Conservation (phyloP, 2,888 invertebrate species). For the Heliconius cydno region DNA sequence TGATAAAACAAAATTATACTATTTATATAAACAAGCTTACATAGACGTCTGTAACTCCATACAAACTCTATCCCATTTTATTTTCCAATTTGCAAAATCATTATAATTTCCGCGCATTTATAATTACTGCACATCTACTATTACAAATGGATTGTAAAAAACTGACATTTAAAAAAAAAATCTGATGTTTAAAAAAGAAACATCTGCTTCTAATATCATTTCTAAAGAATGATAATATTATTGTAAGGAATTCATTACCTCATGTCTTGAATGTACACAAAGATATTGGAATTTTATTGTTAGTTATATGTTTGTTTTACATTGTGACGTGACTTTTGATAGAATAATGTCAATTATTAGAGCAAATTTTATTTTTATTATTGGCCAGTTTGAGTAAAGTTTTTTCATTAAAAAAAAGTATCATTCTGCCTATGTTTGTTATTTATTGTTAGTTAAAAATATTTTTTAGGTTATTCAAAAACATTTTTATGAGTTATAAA, state of each 20-base stretch:
- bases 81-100: conserved; percentile 69
- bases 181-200: neutral
- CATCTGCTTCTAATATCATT: conserved; percentile 35
- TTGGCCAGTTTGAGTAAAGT: conserved; percentile 2
- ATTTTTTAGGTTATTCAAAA: no score
- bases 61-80: conserved; percentile 69
- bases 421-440: neutral
- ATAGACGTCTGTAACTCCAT: conserved; percentile 61
- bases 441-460: neutral
- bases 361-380: neutral
- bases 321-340: conserved; percentile 26
- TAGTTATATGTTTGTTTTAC: neutral
- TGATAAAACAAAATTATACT: neutral
- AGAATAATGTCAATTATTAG: conserved; percentile 26
- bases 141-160: conserved; percentile 5
- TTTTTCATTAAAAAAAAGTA: neutral
- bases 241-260: conserved; percentile 50
- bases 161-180: conserved; percentile 12
- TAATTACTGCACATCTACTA: conserved; percentile 35
- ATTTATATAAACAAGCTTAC: conserved; percentile 55
- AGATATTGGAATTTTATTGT: conserved; percentile 19
- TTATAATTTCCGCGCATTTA: conserved; percentile 55
- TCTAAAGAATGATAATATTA: conserved; percentile 46
- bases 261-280: conserved; percentile 35
- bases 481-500: no score